Evolutionary conservation across 2,797 vertebrate species (phyloP).

Genomic region (Spondyliosoma cantharus): DNA sequence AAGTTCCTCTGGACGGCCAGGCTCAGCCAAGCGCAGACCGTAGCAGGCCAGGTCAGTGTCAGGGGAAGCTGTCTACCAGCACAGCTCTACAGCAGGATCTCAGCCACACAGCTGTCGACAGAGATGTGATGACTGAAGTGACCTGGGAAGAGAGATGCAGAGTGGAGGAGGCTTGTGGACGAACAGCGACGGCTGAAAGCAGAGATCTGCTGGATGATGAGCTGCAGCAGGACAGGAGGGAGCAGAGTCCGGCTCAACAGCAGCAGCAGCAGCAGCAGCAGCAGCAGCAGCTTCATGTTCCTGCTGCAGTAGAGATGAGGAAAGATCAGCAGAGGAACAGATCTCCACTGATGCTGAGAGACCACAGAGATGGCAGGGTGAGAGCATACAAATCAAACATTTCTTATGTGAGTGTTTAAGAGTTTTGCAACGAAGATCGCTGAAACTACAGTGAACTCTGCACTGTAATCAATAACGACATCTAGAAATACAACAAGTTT

Average conservation of each 20-base stretch:
- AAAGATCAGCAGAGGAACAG: constrained; percentile 62
- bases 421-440: background rate
- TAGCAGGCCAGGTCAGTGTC: constrained; percentile 72
- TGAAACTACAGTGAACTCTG: background rate
- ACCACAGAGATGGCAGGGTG: constrained; percentile 74
- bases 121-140: constrained; percentile 60
- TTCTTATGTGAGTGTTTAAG: background rate
- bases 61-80: constrained; percentile 49
- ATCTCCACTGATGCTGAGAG: constrained; percentile 46
- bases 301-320: constrained; percentile 53
- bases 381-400: constrained; percentile 42
- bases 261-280: constrained; percentile 49
- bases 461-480: background rate
- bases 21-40: constrained; percentile 78
- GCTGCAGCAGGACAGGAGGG: constrained; percentile 49
- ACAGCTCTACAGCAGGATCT: constrained; percentile 71
- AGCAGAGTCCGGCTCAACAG: constrained; percentile 51
- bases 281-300: constrained; percentile 37
- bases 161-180: constrained; percentile 49
- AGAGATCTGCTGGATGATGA: constrained; percentile 55
- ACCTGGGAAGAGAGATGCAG: constrained; percentile 60
- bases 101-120: constrained; percentile 50
- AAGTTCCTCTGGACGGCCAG: constrained; percentile 81
- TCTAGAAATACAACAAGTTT: background rate
- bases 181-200: constrained; percentile 37